Evolutionary conservation across 2,113 vertebrate species (phyloP).

Genomic region (Malaclemys terrapin): DNA sequence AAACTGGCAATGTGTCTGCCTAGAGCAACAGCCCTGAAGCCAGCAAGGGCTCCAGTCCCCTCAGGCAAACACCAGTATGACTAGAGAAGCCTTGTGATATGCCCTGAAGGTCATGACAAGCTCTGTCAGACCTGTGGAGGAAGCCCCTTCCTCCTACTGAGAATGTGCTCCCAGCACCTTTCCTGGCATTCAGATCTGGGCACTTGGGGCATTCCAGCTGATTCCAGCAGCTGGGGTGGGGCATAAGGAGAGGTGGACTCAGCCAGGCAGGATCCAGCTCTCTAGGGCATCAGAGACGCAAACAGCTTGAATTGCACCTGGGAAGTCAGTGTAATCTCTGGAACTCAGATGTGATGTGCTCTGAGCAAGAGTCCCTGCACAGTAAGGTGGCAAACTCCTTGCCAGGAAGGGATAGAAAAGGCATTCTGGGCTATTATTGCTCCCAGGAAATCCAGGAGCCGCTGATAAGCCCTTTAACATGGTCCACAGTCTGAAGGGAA

Average conservation of each 20-base stretch:
- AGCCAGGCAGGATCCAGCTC: not conserved
- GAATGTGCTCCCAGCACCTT: not conserved
- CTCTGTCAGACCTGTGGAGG: not conserved
- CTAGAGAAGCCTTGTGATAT: not conserved
- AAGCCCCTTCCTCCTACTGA: not conserved
- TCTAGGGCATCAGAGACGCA: accelerated
- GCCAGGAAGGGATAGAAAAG: not conserved
- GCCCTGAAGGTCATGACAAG: not conserved
- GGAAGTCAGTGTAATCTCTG: not conserved
- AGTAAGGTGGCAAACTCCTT: not conserved
- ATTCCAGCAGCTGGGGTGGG: not conserved
- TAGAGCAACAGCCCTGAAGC: not conserved
- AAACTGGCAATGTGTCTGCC: not conserved
- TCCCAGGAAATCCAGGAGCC: not conserved
- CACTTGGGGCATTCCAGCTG: not conserved
- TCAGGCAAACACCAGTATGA: not conserved
- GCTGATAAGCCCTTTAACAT: not conserved
- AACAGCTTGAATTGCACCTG: not conserved
- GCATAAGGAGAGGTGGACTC: not conserved
- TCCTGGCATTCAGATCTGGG: not conserved
- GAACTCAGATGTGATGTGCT: not conserved
- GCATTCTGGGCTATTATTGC: accelerated
- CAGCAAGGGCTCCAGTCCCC: not conserved
- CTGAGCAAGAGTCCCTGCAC: not conserved
- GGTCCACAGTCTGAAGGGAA: not conserved